Base-by-base conservation (phyloP, 2,113 vertebrate species). In the Eulacestoma nigropectus region DNA sequence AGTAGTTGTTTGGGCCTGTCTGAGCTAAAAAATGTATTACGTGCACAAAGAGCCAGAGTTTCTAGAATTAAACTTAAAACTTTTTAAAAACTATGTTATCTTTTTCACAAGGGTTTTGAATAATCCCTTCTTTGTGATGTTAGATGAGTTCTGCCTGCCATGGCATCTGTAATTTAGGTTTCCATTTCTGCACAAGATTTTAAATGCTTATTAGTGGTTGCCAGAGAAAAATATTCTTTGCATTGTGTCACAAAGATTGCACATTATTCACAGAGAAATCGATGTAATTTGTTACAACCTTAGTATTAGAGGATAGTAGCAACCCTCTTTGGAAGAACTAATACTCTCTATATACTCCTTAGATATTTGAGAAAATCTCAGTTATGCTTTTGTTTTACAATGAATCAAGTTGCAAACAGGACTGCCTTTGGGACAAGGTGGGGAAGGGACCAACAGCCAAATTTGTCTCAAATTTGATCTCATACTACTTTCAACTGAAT, bases 81-180 rank as follows among this genome's bases (percentile, higher is more conserved):
- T 87, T 80, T 9, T 17, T 3, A 32, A 49, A 91, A 93, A 78
- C 9, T 6, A 41, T 52, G 52, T 91, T 83, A 13, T 80, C 46
- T 85, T 88, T 88, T 84, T 77, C 59, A 80, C 39, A n/a, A 67
- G 47, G 41, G 10, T 95, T 95, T 87, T 91, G 82, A 94, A 96
- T 93, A 93, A 92, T 72, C 47, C 29, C 39, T 90, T 87, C 86
- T 84, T 94, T 90, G 87, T 91, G 75, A 91, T 90, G 80, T 77
- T 73, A 94, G 70, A 95, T 59, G 79, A 96, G 79, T 91, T 95
- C 92, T 95, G 90, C 90, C 93, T 95, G 93, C 93, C 95, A 89
- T 84, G 72, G 93, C 95, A 95, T 93, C 79, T 96, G 68, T 96
- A 96, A 97, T 97, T 95, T 96, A 96, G 92, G 95, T 96, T 97